These are phyloP conservation scores for Tethya wilhelma DNA, from an alignment of 37 sponge, comb jelly and placozoan genomes.

Conservation along the genomic window DNA sequence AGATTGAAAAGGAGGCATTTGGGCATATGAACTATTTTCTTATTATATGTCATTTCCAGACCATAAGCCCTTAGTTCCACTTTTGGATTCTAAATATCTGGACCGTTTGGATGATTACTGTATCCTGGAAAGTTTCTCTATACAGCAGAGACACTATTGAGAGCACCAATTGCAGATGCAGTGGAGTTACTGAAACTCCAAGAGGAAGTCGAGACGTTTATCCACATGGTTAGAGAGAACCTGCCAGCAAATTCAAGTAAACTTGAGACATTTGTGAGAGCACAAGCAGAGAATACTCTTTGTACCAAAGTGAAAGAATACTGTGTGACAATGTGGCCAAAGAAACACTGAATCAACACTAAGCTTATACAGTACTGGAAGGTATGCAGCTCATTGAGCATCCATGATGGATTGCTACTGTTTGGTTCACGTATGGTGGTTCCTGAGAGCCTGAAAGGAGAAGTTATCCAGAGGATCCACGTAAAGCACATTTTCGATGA, in stretches of 20 bases:
- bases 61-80: constrained; percentile 34
- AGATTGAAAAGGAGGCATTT: constrained; percentile 44
- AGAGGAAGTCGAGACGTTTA: constrained; percentile 14
- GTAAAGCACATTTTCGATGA: background rate
- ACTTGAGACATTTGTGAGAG: constrained; percentile 25
- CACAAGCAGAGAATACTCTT: too few species aligned
- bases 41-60: constrained; percentile 6
- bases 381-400: background rate
- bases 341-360: background rate
- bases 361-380: background rate
- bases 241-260: constrained; percentile 15
- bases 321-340: constrained; percentile 39
- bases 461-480: constrained; percentile 3
- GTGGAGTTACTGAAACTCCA: background rate
- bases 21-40: background rate
- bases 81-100: constrained; percentile 13
- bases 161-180: background rate
- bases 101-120: background rate
- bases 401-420: background rate
- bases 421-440: background rate
- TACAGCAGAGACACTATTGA: constrained; percentile 19
- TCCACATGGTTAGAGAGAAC: background rate
- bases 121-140: background rate
- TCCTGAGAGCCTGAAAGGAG: background rate
- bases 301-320: constrained; percentile 3